Evolutionary conservation across 2,113 vertebrate genomes (phyloP), one percentile per base, ranked within the genome.

Genomic region (Jacana jacana): DNA sequence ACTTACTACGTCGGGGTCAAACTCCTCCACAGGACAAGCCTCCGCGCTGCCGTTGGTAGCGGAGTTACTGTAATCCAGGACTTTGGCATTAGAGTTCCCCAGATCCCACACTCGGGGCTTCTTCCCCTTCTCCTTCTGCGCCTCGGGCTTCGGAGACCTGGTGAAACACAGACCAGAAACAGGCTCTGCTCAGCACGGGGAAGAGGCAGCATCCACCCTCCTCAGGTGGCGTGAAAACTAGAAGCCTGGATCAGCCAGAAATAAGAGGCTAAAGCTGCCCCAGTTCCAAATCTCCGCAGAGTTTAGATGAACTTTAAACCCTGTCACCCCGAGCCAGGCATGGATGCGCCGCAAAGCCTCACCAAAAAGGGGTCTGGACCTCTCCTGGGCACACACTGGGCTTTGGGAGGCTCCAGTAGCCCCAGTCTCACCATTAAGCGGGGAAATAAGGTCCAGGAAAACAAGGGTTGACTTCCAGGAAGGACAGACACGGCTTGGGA

Each of bases 101-200:
- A 98, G 98, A n/a, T 97, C 98, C 99, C 99, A 99, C 48, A 99
- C 98, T 11, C 99, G 98, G 68, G 97, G 99, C 68, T 98, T 98
- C 97, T 99, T 99, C 92, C 98, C 98, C 81, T 98, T 99, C 40
- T 98, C 98, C 93, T 98, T 98, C 80, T 98, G 98, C 70, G 98
- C 98, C 48, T 98, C 98, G 2, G 98, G 99, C 96, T 99, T 99
- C 4, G 98, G 98, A 70, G 99, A 99, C 93, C 98, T 99, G 86
- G 97, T 98, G 86, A 27, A 60, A 90, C 3, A 55, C 78, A 94
- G 8, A 49, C 0, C 37, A 64, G 27, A 49, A 51, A 42, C 3
- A 4, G 1, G 0, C 7, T 19, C 31, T n/a, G 27, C 14, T 87
- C 18, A 14, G n/a, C 1, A 8, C 19, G 23, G 20, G 2, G 8